Evolutionary conservation across 92 coral and sea anemone genomes (phyloP), one percentile per base, ranked within the genome.

Genomic region (Zoanthus solanderi): DNA sequence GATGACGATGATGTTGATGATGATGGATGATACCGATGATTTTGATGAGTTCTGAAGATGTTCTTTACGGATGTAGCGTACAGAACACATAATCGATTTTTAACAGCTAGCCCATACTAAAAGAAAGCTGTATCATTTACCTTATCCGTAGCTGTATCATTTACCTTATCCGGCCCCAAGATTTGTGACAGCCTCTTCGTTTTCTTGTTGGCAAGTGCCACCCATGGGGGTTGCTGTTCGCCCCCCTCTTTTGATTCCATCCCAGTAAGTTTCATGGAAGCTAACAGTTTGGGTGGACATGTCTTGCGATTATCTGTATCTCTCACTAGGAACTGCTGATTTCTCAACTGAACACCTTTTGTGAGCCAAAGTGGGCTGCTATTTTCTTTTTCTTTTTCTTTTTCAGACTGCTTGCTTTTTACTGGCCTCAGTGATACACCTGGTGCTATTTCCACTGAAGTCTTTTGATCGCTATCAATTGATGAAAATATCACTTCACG

Each of bases 131-230:
- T 9, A 17, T 17, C 5, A 52, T 8, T 87, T 67, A 76, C 88
- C 84, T 89, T 79, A 8, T 72, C 42, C 3, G 42, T 37, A 61
- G 61, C 57, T 45, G 32, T 9, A 17, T 17, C 5, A 52, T 8
- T 87, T 67, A 76, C 88, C 84, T 89, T 79, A 8, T 72, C 92
- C 4, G 88, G 90, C 57, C 85, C 87, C 65, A 95, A 63, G 65
- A 95, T 48, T 79, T 89, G 98, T 31, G 98, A 95, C 10, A 63
- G 48, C 72, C 98, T 91, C 74, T 92, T 83, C 13, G 94, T 83
- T 83, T 48, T 85, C 56, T 79, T 90, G 78, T 93, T 93, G 4
- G 98, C 98, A 63, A 89, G 87, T 47, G 89, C 92, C 63, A 95
- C 86, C 98, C 98, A 95, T 3, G 92, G 48, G 0, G 98, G 98